A percentile compares a stretch with the other conserved stretches of the same genome.
These are phyloP conservation scores for Brachionus calyciflorus DNA, from an alignment of 1,140 invertebrate genomes.

Conservation along the genomic window DNA sequence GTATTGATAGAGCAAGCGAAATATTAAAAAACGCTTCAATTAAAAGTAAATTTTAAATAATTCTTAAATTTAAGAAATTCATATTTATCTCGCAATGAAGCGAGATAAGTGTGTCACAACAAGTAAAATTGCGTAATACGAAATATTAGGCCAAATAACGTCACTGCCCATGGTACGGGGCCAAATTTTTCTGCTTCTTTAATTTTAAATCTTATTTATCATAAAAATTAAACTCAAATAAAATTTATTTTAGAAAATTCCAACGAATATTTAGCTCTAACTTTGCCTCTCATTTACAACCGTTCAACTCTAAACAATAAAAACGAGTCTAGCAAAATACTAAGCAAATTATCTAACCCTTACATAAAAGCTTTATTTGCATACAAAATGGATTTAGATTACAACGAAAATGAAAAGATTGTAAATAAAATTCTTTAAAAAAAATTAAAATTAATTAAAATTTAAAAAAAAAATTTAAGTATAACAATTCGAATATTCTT, in stretches of 20 bases:
- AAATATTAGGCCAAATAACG: no score
- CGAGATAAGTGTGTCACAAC: no score
- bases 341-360: conserved; percentile 17
- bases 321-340: background rate
- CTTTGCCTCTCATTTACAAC: background rate
- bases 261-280: conserved; percentile 19
- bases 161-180: no score
- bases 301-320: background rate
- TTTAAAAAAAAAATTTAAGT: background rate
- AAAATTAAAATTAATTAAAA: background rate
- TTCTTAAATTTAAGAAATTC: no score
- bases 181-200: no score
- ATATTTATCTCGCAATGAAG: no score
- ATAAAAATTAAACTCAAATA: background rate
- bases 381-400: background rate
- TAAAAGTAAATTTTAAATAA: background rate
- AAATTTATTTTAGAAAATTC: background rate
- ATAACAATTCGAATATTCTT: conserved; percentile 21
- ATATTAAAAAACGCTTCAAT: conserved; percentile 27
- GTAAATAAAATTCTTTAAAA: background rate
- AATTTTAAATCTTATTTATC: background rate
- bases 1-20: conserved; percentile 8
- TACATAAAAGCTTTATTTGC: conserved; percentile 35
- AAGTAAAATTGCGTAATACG: no score
- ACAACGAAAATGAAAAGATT: background rate